phyloP scores from a whole-genome alignment of 2,797 vertebrate genomes.

The Danio aesculapii region DNA sequence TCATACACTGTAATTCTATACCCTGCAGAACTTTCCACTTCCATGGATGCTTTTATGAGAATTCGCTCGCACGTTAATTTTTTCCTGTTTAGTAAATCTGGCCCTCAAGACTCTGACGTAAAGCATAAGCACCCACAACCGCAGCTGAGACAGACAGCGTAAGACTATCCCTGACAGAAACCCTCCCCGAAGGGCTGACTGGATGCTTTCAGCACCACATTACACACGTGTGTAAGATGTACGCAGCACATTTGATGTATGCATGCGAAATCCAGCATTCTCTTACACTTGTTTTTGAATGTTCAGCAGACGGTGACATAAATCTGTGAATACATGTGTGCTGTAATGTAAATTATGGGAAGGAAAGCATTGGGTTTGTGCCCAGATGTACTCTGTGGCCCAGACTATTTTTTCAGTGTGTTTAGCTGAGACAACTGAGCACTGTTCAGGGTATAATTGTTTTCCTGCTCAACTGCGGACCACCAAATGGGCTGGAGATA shows the following conservation, averaged over 20 bases:
- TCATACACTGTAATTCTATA: too few species aligned
- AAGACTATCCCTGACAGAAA: conserved; percentile 23
- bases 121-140: conserved; percentile 31
- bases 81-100: too few species aligned
- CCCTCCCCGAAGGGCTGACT: conserved; percentile 22
- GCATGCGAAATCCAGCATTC: conserved; percentile 30
- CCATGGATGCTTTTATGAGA: too few species aligned
- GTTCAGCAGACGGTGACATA: conserved; percentile 33
- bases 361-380: conserved; percentile 21
- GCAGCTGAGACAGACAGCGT: conserved; percentile 10
- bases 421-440: conserved; percentile 20
- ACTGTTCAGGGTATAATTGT: conserved; percentile 24
- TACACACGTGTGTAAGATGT: conserved; percentile 1
- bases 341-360: conserved; percentile 17
- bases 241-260: conserved; percentile 22
- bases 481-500: not conserved
- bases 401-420: conserved; percentile 2
- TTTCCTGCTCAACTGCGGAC: conserved; percentile 2
- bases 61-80: too few species aligned
- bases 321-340: conserved; percentile 31
- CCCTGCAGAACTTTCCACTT: too few species aligned
- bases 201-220: conserved; percentile 3
- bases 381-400: conserved; percentile 6
- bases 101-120: conserved; percentile 9
- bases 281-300: conserved; percentile 29